Evolutionary conservation across 2,888 invertebrate genomes (phyloP), one percentile per base, ranked within the genome.

Genomic region (Drosophila eohydei): DNA sequence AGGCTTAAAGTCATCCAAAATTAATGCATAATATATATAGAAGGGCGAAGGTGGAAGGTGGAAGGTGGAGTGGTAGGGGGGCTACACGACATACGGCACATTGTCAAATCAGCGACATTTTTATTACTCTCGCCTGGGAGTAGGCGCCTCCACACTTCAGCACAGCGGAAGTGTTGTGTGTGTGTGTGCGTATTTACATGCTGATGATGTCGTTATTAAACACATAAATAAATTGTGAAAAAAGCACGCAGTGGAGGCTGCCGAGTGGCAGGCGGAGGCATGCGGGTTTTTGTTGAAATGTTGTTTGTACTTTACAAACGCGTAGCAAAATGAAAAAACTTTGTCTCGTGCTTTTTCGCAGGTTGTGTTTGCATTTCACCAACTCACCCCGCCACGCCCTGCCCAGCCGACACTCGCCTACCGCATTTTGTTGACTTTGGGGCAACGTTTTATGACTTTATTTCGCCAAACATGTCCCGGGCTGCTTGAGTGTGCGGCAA

Each of bases 81-180:
- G 21, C 74, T 61, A 63, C 68, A 51, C 65, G 74, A 72, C 73
- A 88, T 83, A 83, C 86, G 88, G 73, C 69, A 86, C 82, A 84
- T 86, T 86, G 86, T 86, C 87, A 86, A 86, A 88, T 86, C 88
- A 86, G 87, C 84, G 86, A 88, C 86, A 86, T 86, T 88, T 86
- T 86, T 88, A 86, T 86, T 86, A 78, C 88, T 59, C 67, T 54
- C 72, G 71, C 71, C 51, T 40, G 67, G 60, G 61, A 64, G 58
- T 40, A 51, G 64, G 30, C 48, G 8, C 36, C 12, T 58, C 4
- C 56, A 12, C 62, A 43, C 54, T 52, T 57, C 44, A 55, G n/a
- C 14, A 44, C 51, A 63, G 16, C 7, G 73, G 46, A 59, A 44
- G 43, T 30, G 43, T 54, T 54, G 57, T 26, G 28, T 6, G 38